Percentiles rank a stretch among this genome's conserved stretches.
These are phyloP conservation scores for Muscicapa comitata DNA, from an alignment of 2,797 vertebrate genomes.

Conservation along the genomic window DNA sequence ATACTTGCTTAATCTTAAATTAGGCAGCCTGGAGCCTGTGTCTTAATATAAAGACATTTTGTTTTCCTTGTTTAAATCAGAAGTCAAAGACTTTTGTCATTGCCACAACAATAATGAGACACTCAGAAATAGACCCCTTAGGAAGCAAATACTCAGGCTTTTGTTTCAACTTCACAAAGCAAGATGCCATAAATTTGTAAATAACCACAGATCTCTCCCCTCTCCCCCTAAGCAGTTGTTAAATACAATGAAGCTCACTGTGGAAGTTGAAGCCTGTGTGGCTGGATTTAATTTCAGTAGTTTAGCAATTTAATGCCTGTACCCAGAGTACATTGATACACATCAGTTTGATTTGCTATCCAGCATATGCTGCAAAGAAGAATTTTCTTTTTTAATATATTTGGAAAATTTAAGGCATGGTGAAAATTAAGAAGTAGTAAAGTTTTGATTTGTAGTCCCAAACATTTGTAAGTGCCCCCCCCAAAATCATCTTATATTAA, in stretches of 20 bases:
- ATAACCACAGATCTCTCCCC: neutral
- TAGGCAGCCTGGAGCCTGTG: neutral
- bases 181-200: conserved; percentile 20
- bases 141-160: neutral
- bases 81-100: conserved; percentile 28
- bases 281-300: neutral
- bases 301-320: neutral
- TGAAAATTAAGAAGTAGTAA: neutral
- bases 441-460: neutral
- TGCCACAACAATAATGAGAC: neutral
- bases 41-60: neutral
- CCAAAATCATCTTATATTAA: neutral
- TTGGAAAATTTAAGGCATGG: neutral
- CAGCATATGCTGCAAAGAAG: neutral
- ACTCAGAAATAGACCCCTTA: neutral
- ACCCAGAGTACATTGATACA: neutral
- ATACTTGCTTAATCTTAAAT: neutral
- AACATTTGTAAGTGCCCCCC: neutral
- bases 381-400: neutral
- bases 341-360: neutral
- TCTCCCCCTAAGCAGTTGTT: neutral
- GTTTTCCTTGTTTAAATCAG: conserved; percentile 6
- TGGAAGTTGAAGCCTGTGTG: neutral
- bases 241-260: neutral
- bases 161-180: conserved; percentile 24